Percentiles rank a stretch among this genome's conserved stretches.
Evolutionary conservation across 2,888 invertebrate genomes (phyloP).

Genomic region (Geotrupes spiniger): DNA sequence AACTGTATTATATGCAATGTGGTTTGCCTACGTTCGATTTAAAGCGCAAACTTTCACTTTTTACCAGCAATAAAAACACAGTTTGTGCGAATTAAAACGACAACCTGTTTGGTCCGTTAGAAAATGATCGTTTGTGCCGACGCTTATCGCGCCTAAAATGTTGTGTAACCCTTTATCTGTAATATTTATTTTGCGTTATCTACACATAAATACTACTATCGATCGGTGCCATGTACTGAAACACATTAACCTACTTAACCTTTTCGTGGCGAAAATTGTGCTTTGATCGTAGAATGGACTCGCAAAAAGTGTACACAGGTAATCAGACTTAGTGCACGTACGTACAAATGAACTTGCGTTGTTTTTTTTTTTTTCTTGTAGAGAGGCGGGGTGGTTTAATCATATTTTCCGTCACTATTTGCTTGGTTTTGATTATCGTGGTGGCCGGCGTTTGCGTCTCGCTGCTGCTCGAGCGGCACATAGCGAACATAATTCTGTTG

Average conservation of each 20-base stretch:
- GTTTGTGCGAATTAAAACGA: no score
- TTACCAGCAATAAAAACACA: no score
- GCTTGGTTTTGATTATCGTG: conserved; percentile 32
- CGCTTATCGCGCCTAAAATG: conserved; percentile 2
- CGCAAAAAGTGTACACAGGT: conserved; percentile 7
- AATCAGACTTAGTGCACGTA: neutral
- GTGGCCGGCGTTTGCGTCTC: conserved; percentile 32
- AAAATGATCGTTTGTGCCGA: no score
- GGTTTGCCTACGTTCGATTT: conserved; percentile 3
- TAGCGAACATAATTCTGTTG: conserved; percentile 33
- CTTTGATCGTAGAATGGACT: neutral
- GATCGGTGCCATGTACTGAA: no score
- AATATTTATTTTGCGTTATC: conserved; percentile 12
- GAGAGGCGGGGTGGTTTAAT: conserved; percentile 34
- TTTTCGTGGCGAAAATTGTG: no score
- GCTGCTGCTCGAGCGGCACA: conserved; percentile 27
- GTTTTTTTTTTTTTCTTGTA: conserved; percentile 22
- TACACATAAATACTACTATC: neutral
- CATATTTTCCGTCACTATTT: conserved; percentile 32
- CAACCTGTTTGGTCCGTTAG: no score
- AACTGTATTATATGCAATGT: conserved; percentile 3
- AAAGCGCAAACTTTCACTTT: conserved; percentile 3
- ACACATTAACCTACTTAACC: no score
- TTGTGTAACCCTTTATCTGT: conserved; percentile 13
- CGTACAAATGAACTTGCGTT: no score